Evolutionary conservation across 2,888 invertebrate species (phyloP), one percentile per base, ranked within the genome.

Genomic region (Melanostoma scalare): DNA sequence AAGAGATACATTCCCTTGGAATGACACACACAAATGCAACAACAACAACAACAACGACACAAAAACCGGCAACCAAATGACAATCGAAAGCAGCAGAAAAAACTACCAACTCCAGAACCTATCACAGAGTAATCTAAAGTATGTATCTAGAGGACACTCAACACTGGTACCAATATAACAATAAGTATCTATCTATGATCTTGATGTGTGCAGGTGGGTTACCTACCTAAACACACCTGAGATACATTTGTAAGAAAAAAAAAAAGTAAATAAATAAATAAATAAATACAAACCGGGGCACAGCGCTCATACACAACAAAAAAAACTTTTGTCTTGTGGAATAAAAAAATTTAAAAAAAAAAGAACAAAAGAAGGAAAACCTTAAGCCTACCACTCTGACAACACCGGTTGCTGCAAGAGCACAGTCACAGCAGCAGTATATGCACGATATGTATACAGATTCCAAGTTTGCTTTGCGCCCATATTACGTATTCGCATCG

Each of bases 141-240:
- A 87, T 89, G 90, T 89, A 90, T 90, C 89, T 90, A 85, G 88
- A 88, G 90, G 89, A 90, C 88, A 87, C 84, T 87, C 86, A 79
- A 85, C 78, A 79, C 53, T 78, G 84, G 58, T 79, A 84, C 48
- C 84, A 79, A 68, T 84, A 79, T 72, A 84, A 84, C 84, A 84
- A 84, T 79, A 84, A 79, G 84, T 75, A 84, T 79, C 84, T 84
- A 84, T 84, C 84, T 79, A 84, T 75, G 79, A 84, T 84, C 84
- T 20, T 79, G 79, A 71, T 84, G 71, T 84, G 74, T 84, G 79
- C 84, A 84, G 84, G 84, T 84, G 84, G 84, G 84, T 84, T 84
- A 84, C 79, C 79, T 65, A 79, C 74, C 84, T 75, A 72, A 84
- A 79, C 84, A 84, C 84, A 84, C 84, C 79, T 84, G 84, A 84